Evolutionary conservation across 2,888 invertebrate species (phyloP).

Genomic region (Papilio gigon): DNA sequence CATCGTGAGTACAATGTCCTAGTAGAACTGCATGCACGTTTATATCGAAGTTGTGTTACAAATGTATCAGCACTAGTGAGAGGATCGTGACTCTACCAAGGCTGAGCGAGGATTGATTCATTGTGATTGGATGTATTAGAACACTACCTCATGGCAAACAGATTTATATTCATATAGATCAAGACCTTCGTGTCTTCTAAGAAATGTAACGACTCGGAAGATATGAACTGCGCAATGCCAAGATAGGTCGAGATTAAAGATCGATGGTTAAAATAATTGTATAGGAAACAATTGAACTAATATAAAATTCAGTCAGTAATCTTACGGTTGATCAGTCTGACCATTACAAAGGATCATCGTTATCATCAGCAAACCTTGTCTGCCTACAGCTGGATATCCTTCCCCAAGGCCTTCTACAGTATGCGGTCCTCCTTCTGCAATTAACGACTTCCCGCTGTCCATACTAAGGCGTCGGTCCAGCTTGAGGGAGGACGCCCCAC

Average conservation of each 20-base stretch:
- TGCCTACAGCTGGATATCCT: too few relatives aligned
- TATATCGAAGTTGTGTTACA: conserved; percentile 22
- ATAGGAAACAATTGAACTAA: too few relatives aligned
- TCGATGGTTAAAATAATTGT: not conserved
- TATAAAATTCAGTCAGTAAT: too few relatives aligned
- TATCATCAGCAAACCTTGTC: too few relatives aligned
- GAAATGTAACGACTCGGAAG: conserved; percentile 18
- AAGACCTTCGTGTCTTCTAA: conserved; percentile 17
- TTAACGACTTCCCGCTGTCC: too few relatives aligned
- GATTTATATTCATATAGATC: conserved; percentile 27
- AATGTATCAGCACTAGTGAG: conserved; percentile 27
- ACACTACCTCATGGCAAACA: not conserved
- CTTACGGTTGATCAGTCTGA: too few relatives aligned
- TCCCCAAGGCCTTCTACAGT: too few relatives aligned
- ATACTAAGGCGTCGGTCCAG: too few relatives aligned
- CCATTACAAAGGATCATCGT: too few relatives aligned
- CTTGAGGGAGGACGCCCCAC: too few relatives aligned
- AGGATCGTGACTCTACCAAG: conserved; percentile 36
- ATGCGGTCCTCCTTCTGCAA: too few relatives aligned
- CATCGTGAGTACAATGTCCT: conserved; percentile 3
- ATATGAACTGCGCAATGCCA: not conserved
- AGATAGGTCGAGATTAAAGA: not conserved
- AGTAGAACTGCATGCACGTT: not conserved
- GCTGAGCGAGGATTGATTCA: conserved; percentile 23
- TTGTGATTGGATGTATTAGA: conserved; percentile 21